These are phyloP conservation scores for Elmis aenea DNA, from an alignment of 2,888 invertebrate species.

Conservation along the genomic window DNA sequence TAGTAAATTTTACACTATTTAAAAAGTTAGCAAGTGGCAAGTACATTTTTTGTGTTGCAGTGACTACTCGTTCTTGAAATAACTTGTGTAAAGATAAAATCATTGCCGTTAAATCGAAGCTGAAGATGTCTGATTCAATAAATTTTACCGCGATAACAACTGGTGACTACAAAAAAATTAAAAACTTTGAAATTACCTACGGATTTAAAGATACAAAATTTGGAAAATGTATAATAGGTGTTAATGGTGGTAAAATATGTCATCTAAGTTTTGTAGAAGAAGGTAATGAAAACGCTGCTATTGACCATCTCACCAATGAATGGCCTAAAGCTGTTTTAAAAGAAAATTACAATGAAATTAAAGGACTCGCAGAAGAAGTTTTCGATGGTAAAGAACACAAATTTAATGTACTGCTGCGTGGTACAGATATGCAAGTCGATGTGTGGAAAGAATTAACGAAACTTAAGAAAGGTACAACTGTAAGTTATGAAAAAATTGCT, in stretches of 20 bases:
- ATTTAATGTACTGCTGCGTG: slow-evolving; percentile 32
- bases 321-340: slow-evolving; percentile 33
- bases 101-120: no score
- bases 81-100: no score
- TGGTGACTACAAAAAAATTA: slow-evolving; percentile 28
- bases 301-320: slow-evolving; percentile 27
- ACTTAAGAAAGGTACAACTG: slow-evolving; percentile 34
- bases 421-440: slow-evolving; percentile 37
- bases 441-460: slow-evolving; percentile 39
- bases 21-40: no score
- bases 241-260: slow-evolving; percentile 30
- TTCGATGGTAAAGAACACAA: slow-evolving; percentile 20
- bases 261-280: slow-evolving; percentile 28
- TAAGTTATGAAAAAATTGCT: slow-evolving; percentile 38
- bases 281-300: slow-evolving; percentile 24
- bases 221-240: slow-evolving; percentile 32
- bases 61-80: no score
- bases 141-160: slow-evolving; percentile 11
- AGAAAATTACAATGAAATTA: slow-evolving; percentile 24
- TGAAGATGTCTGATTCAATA: no score
- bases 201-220: slow-evolving; percentile 28
- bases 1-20: no score
- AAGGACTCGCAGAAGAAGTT: slow-evolving; percentile 19
- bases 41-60: no score
- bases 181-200: slow-evolving; percentile 27